Conservation (phyloP, 2,797 vertebrate species). For the Tamandua tetradactyla region DNA sequence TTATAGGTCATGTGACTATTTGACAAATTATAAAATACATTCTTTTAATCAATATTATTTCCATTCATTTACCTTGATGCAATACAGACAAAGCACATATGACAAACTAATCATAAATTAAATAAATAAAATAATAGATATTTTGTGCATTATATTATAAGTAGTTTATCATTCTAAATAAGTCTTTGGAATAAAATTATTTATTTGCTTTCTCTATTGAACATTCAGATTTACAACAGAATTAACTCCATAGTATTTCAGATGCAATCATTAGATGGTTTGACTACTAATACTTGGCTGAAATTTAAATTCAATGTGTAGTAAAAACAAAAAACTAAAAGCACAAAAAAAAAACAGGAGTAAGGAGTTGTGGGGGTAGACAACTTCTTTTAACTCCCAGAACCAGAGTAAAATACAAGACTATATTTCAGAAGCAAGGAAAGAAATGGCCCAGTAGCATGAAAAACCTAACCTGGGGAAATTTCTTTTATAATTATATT, state of each 20-base stretch:
- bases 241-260: background rate
- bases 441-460: background rate
- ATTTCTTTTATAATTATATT: slow-evolving; percentile 49
- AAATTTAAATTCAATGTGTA: slow-evolving; percentile 16
- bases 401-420: background rate
- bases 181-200: background rate
- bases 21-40: background rate
- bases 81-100: background rate
- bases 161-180: slow-evolving; percentile 45
- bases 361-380: fast-evolving
- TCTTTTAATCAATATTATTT: background rate
- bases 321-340: background rate
- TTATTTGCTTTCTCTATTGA: slow-evolving; percentile 30
- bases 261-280: background rate
- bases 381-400: background rate
- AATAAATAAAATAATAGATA: slow-evolving; percentile 21
- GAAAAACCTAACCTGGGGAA: fast-evolving
- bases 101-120: slow-evolving; percentile 36
- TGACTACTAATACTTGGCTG: background rate
- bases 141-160: background rate
- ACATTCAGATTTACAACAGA: background rate
- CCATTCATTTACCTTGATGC: slow-evolving; percentile 1
- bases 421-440: background rate
- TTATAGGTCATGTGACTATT: background rate
- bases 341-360: background rate